Conservation (phyloP, 2,888 invertebrate genomes). For the Chironomus riparius region DNA sequence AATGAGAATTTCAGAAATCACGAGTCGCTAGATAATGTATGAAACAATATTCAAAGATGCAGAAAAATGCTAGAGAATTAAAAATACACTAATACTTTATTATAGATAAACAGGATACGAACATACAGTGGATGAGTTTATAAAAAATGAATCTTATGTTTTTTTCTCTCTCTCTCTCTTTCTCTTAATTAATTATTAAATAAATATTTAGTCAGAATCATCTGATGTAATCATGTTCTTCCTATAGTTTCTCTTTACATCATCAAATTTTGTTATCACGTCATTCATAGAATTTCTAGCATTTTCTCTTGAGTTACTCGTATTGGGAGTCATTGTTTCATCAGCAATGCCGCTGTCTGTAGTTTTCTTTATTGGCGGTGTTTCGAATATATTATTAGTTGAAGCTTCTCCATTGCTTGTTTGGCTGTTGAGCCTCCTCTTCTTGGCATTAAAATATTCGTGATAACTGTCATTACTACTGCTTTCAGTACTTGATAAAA, state of each 20-base stretch:
- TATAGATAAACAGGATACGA: too few species aligned
- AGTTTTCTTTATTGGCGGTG: conserved; percentile 1
- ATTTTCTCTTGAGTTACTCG: background rate
- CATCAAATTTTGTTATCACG: conserved; percentile 9
- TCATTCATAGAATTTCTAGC: background rate
- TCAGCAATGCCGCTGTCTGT: background rate
- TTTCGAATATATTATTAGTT: background rate
- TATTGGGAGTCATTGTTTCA: background rate
- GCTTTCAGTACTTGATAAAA: conserved; percentile 11
- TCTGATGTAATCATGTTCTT: conserved; percentile 21
- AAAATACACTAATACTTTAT: too few species aligned
- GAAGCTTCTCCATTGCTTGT: background rate
- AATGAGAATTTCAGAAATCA: too few species aligned
- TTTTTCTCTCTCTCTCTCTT: too few species aligned
- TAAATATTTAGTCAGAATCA: conserved; percentile 16
- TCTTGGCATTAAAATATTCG: background rate
- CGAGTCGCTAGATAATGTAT: too few species aligned
- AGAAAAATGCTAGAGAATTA: too few species aligned
- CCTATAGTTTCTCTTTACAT: conserved; percentile 14
- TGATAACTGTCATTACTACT: conserved; percentile 21
- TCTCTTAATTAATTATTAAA: too few species aligned
- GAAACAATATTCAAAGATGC: too few species aligned
- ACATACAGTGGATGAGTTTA: too few species aligned
- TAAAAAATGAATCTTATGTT: too few species aligned
- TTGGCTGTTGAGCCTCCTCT: background rate